phyloP scores from a whole-genome alignment of 1,140 invertebrate species.

The Trichoplusia ni region DNA sequence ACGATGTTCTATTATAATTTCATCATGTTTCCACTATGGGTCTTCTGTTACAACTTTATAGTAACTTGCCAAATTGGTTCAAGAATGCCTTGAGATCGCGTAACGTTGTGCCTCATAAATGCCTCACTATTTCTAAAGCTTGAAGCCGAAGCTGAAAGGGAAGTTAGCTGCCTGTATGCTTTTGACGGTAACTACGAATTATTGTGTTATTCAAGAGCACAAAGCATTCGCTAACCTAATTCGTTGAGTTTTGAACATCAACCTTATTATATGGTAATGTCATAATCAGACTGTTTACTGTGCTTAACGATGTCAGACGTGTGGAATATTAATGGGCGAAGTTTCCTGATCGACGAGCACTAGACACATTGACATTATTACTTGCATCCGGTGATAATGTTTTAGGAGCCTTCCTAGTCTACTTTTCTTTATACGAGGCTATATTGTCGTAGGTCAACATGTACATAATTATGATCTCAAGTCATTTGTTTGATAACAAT shows the following conservation, averaged over 20 bases:
- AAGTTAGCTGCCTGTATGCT: background rate
- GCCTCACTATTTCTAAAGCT: background rate
- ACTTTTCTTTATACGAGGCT: background rate
- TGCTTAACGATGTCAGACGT: background rate
- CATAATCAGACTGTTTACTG: constrained; percentile 6
- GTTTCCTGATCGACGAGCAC: constrained; percentile 5
- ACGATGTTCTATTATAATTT: background rate
- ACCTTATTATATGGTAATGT: constrained; percentile 16
- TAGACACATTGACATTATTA: constrained; percentile 28
- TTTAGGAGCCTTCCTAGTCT: constrained; percentile 4
- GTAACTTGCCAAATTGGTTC: constrained; percentile 1
- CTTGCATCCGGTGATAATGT: constrained; percentile 6
- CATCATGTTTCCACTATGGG: background rate
- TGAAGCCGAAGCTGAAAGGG: background rate
- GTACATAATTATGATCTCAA: no score
- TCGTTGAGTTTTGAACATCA: background rate
- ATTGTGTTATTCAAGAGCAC: background rate
- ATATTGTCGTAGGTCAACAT: constrained; percentile 13
- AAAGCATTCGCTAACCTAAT: background rate
- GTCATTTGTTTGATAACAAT: no score
- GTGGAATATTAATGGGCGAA: constrained; percentile 19
- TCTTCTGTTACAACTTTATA: background rate
- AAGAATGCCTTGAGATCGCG: constrained; percentile 9
- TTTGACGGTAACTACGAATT: background rate
- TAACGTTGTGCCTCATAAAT: constrained; percentile 10